Base-by-base conservation (phyloP, 2,888 invertebrate genomes). In the Lordiphosa andalusiaca region DNA sequence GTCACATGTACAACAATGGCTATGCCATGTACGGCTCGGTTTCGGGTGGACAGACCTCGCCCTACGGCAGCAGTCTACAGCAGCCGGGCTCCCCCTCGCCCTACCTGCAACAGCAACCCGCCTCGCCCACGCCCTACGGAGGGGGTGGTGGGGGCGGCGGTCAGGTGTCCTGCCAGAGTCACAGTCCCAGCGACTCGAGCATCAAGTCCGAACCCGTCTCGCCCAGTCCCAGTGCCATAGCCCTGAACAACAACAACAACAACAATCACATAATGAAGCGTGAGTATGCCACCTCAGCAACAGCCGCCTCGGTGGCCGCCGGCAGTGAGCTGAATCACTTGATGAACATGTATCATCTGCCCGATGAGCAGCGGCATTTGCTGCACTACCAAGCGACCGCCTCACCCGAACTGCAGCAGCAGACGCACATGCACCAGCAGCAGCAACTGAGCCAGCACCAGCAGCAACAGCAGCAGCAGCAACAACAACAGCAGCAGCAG, bases 161-260 rank as follows among this genome's bases (percentile, higher is more conserved):
- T 10, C 92, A 92, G 86, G 90, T 91, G 85, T 91, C 91, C 77
- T 93, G 93, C 90, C 92, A 92, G 61, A 92, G 93, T 66, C 95
- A 96, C 90, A 95, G 95, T 84, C 96, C 96, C 49, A 95, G 95
- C 88, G 95, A 95, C 74, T 95, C 95, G 68, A 95, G 95, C 88
- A 95, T 96, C 87, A 96, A 96, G 89, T 96, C 96, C 51, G 96
- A 96, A 90, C 95, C 96, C 30, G 95, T 95, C 82, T 95, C 95
- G 53, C 95, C 96, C 48, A 93, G 91, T 90, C 95, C 91, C 90
- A 88, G 86, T 68, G 83, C 89, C 41, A 85, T 87, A 64, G 84
- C 89, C 76, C 70, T 74, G 41, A 84, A 84, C 42, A 89, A 88
- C 72, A 89, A 86, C 58, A 89, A 87, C 72, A 89, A 88, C 55